Evolutionary conservation across 2,888 invertebrate genomes (phyloP), one percentile per base, ranked within the genome.

Genomic region (Ormyrus pomaceus): DNA sequence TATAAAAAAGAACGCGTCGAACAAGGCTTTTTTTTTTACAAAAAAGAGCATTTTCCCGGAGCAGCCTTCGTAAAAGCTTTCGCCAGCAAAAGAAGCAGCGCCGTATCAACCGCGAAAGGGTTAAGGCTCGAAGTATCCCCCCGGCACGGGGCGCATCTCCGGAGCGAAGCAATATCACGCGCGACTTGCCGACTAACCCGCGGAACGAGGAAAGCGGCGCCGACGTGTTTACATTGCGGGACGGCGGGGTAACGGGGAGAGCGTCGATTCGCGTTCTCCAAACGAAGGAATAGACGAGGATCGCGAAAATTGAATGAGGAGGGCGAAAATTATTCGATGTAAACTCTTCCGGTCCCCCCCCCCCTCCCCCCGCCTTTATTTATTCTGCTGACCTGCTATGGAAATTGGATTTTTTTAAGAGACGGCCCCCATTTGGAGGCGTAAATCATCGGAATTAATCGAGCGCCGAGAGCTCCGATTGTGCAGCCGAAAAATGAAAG

Each of bases 381-480:
- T 53, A 48, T 61, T 70, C 48, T 53, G 51, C 53, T 64, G 65
- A 74, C 64, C 64, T 6, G 65, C 11, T 65, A 59, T 76, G 70
- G 64, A 64, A 71, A 77, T 70, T 64, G 34, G n/a, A 45, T 77
- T 64, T 77, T 77, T 64, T 48, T 51, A 69, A 55, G 48, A 6
- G 45, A 55, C 53, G 58, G n/a, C 48, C 34, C 34, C 34, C 34
- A 3, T n/a, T 53, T 62, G 8, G n/a, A 13, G 10, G 55, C 34
- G n/a, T 69, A 76, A 76, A 76, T 76, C 62, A 62, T 6, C 55
- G 34, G 61, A 69, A 76, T 76, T 76, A 69, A 62, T 76, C 46
- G 68, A 0, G 46, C 19, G 58, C 9, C 34, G 34, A 34, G 34
- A 4, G 34, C 34, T 34, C 34, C 34, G 34, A 34, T 34, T 34